Evolutionary conservation across 2,797 vertebrate genomes (phyloP), one percentile per base, ranked within the genome.

Genomic region (Gymnoscopelus braueri): DNA sequence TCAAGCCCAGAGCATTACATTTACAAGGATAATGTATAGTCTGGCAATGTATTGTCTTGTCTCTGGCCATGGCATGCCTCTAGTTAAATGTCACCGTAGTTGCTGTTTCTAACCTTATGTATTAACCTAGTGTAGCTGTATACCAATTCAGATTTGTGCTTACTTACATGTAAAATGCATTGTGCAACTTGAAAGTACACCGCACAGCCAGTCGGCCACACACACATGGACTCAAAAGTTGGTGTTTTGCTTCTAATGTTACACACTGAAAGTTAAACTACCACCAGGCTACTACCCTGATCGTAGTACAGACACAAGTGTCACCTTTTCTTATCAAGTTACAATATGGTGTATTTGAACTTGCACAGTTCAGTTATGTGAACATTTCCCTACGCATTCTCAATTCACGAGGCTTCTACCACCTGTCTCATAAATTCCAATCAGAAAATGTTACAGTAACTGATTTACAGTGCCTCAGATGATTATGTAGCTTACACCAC

Each of bases 141-240:
- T 29, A 4, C 26, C 26, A 39, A 39, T 44, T 44, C 39, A 3
- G 9, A 44, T 1, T 44, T 7, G 8, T 44, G 39, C 39, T 44
- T 9, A 44, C 2, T 19, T 9, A 10, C 39, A 44, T 44, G 8
- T 44, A 29, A 29, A 24, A 32, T 62, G 23, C 11, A 19, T 67
- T 67, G 13, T 56, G 3, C n/a, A 2, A 11, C n/a, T 52, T 77
- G 66, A 71, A 47, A 71, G 67, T 77, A 32, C 14, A 59, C 67
- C 7, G 32, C 23, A 52, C 72, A n/a, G n/a, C n/a, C n/a, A n/a
- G n/a, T n/a, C n/a, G 84, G 70, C 82, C 84, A 85, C 87, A 83
- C 50, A 63, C 10, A 69, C 71, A 59, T 47, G 3, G 0, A 35
- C 63, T 49, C n/a, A 53, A 53, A 72, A 84, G 23, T 82, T 85